These are phyloP conservation scores for Ivindomyrus marchei DNA, from an alignment of 2,113 vertebrate species.

Conservation along the genomic window DNA sequence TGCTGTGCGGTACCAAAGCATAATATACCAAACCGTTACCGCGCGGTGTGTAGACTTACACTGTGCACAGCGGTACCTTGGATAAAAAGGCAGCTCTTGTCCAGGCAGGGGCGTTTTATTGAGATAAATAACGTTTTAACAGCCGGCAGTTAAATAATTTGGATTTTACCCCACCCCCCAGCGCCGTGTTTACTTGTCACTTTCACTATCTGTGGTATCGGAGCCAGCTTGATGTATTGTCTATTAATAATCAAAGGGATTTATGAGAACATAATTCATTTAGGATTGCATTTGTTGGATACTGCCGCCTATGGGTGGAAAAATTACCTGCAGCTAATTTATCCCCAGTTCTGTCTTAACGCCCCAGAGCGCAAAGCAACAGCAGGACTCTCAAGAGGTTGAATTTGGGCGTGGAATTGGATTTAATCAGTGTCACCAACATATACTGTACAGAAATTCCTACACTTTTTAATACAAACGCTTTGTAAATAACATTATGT, in stretches of 20 bases:
- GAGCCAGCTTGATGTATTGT: not conserved
- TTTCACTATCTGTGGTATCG: not conserved
- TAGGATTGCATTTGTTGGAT: not conserved
- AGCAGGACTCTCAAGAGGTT: not conserved
- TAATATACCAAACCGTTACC: not conserved
- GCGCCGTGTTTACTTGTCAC: not conserved
- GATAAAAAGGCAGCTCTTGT: not conserved
- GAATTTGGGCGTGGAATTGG: not conserved
- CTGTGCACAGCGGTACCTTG: not conserved
- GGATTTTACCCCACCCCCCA: not conserved
- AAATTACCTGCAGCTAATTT: not conserved
- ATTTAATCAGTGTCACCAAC: not conserved
- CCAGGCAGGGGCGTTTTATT: not conserved
- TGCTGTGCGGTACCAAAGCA: not conserved
- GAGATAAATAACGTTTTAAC: not conserved
- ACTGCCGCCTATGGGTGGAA: constrained; percentile 12
- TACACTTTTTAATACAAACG: not conserved
- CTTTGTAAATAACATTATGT: not conserved
- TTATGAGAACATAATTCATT: not conserved
- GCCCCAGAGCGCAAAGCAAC: not conserved
- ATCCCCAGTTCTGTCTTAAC: not conserved
- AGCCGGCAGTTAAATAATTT: not conserved
- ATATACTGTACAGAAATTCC: not conserved
- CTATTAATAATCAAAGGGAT: constrained; percentile 13
- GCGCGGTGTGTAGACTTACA: not conserved